Base-by-base conservation (phyloP, 2,888 invertebrate genomes). In the Therioaphis trifolii region DNA sequence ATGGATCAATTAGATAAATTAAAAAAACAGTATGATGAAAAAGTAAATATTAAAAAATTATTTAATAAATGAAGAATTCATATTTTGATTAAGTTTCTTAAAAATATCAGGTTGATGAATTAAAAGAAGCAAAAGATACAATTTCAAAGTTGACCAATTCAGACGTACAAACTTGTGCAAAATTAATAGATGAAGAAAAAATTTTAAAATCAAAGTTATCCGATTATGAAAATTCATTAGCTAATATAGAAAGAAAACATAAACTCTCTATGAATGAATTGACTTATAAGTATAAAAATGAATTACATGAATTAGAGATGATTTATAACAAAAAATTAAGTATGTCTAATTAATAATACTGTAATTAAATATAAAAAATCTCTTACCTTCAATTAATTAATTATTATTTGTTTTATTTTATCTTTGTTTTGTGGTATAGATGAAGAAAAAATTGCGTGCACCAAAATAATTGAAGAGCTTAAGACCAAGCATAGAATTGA, bases 381-480 rank as follows among this genome's bases (percentile, higher is more conserved):
- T n/a, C n/a, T n/a, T n/a, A n/a, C n/a, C n/a, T n/a, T n/a, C n/a
- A n/a, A n/a, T n/a, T n/a, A 46, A 11, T 35, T 15, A 0, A 52
- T 21, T 21, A 35, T 35, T 35, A 35, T 35, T 35, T 5, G 3
- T 35, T 5, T 35, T 35, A 21, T 49, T 0, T 21, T 15, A 12
- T 21, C 3, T 46, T 71, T 46, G n/a, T 4, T 46, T 71, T 46
- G n/a, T 29, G 24, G 7, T 63, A 14, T 18, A 82, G 82, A 24
- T 18, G 82, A 72, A 7, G 82, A 82, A 74, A 82, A 82, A 82
- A 29, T 82, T 14, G 24, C 35, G 9, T 82, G 63, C 61, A 61
- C 52, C 21, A 82, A 82, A 72, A 63, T 72, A n/a, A 82, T 82
- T n/a, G 82, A 82, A 74, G 82, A 82, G 4, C 72, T 82, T 14